Conservation (phyloP, 2,888 invertebrate species). For the Sesamia inferens region DNA sequence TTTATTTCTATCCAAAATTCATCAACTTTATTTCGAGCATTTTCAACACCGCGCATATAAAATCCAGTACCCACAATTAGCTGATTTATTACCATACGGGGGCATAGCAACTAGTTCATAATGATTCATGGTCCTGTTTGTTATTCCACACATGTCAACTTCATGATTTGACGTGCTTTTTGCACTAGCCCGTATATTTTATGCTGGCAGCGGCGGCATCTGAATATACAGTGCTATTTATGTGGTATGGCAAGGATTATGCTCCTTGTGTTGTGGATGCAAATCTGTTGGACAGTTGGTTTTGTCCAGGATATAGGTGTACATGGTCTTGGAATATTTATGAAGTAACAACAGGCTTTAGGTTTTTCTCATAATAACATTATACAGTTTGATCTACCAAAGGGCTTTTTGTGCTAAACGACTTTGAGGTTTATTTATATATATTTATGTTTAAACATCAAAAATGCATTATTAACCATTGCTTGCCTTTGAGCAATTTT, state of each 20-base stretch:
- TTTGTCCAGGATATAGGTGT: constrained; percentile 22
- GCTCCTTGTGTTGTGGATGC: constrained; percentile 31
- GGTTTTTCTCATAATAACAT: constrained; percentile 9
- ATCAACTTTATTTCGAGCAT: constrained; percentile 23
- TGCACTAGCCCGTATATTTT: constrained; percentile 67
- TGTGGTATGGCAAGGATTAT: constrained; percentile 32
- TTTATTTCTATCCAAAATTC: constrained; percentile 17
- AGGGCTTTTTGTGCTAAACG: not conserved
- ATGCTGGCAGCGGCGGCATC: constrained; percentile 61
- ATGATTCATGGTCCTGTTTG: constrained; percentile 64
- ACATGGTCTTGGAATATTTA: constrained; percentile 1
- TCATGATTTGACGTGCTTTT: constrained; percentile 70
- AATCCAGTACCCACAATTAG: constrained; percentile 53
- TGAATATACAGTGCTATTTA: constrained; percentile 60
- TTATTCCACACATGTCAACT: constrained; percentile 70
- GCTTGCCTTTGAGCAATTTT: too few species aligned
- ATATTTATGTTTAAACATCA: too few species aligned
- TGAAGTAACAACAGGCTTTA: not conserved
- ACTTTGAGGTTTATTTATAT: not conserved
- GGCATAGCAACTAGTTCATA: constrained; percentile 68
- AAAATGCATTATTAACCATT: too few species aligned
- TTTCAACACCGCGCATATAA: constrained; percentile 41
- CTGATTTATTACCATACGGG: constrained; percentile 62
- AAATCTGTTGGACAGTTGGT: constrained; percentile 24
- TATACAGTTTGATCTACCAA: not conserved